These are phyloP conservation scores for Siderastrea radians DNA, from an alignment of 92 coral and sea anemone genomes.

Conservation along the genomic window DNA sequence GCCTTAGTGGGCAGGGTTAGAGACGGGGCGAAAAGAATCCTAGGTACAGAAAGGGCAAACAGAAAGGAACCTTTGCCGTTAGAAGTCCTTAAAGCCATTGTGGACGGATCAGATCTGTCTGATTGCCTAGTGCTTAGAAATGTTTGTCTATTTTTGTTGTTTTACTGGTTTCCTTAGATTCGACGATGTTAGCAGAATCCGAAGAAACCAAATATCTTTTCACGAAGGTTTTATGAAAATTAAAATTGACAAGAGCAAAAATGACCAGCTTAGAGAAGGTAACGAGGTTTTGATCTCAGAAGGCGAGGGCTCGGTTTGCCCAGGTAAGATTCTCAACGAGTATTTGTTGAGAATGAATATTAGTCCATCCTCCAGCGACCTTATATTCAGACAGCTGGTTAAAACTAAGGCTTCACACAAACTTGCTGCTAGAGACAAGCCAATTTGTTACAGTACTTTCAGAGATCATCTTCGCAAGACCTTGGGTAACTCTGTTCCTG, in stretches of 20 bases:
- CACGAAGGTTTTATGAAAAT: conserved; percentile 14
- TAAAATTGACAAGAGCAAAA: conserved; percentile 10
- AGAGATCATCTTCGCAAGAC: background rate
- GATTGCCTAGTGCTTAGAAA: conserved; percentile 44
- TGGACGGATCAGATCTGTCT: conserved; percentile 42
- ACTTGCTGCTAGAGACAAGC: background rate
- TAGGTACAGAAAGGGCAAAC: conserved; percentile 11
- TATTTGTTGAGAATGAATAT: conserved; percentile 26
- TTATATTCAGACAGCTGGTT: conserved; percentile 27
- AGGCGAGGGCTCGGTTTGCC: conserved; percentile 15
- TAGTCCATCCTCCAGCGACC: background rate
- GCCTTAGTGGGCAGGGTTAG: conserved; percentile 10
- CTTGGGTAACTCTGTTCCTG: background rate
- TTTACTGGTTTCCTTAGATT: conserved; percentile 19
- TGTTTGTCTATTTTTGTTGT: conserved; percentile 49
- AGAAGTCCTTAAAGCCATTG: conserved; percentile 40
- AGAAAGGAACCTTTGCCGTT: conserved; percentile 61
- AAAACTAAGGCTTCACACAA: conserved; percentile 17
- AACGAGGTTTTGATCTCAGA: conserved; percentile 48
- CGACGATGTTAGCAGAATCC: conserved; percentile 53
- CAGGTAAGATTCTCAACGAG: conserved; percentile 29
- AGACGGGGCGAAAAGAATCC: conserved; percentile 35
- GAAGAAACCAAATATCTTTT: conserved; percentile 45
- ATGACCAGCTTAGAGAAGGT: conserved; percentile 57
- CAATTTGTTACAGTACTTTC: background rate